Evolutionary conservation across 64 coral and sea anemone species (phyloP).

Genomic region (Actinia equina): DNA sequence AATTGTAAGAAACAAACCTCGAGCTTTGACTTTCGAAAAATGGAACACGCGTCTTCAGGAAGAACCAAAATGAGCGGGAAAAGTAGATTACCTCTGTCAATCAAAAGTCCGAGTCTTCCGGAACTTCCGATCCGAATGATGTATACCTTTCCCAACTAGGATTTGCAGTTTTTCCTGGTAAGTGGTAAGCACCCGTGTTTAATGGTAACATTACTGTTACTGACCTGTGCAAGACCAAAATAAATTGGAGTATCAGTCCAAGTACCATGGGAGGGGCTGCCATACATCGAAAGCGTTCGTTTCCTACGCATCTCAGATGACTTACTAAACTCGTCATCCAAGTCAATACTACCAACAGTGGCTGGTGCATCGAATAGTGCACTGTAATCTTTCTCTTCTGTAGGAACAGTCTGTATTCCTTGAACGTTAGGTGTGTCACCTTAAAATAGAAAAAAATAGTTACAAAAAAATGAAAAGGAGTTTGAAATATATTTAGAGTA

Average conservation of each 20-base stretch:
- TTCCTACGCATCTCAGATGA: slow-evolving; percentile 11
- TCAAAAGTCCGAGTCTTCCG: no score
- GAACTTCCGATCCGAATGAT: no score
- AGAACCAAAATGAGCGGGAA: no score
- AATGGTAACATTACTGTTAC: background rate
- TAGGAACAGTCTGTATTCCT: slow-evolving; percentile 11
- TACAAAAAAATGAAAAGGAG: no score
- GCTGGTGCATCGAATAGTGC: slow-evolving; percentile 69
- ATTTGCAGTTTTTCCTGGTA: no score
- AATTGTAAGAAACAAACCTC: no score
- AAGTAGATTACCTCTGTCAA: no score
- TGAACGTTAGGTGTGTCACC: slow-evolving; percentile 19
- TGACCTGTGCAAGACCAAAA: slow-evolving; percentile 88
- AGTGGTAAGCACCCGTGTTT: no score
- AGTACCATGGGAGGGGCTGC: slow-evolving; percentile 59
- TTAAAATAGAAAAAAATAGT: background rate
- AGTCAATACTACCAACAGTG: slow-evolving; percentile 55
- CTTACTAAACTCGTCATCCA: slow-evolving; percentile 56
- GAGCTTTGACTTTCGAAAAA: no score
- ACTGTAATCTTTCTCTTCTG: slow-evolving; percentile 98
- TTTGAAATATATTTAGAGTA: no score
- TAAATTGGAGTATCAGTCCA: slow-evolving; percentile 67
- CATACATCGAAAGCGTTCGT: slow-evolving; percentile 28
- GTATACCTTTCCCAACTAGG: no score
- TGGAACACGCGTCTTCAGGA: no score